These are phyloP conservation scores for Erebia epiphron DNA, from an alignment of 2,888 invertebrate species.

Conservation along the genomic window DNA sequence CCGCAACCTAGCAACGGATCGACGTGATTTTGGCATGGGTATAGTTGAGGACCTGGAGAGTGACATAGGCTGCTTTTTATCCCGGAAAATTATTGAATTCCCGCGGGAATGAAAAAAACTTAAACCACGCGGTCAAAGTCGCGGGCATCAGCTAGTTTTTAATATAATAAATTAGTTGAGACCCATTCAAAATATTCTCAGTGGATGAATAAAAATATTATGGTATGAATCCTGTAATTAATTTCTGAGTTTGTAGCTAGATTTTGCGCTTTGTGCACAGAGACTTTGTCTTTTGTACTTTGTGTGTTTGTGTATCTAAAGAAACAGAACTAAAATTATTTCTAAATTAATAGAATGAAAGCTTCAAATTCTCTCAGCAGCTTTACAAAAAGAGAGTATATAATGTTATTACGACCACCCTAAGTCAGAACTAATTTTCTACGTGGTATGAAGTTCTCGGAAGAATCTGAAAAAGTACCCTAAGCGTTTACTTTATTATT, in stretches of 20 bases:
- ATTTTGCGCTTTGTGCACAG: no score
- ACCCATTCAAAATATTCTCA: constrained; percentile 2
- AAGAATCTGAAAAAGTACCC: not conserved
- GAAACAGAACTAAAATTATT: no score
- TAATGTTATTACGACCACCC: not conserved
- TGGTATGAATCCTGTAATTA: not conserved
- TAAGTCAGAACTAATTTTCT: not conserved
- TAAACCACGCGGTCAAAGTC: no score
- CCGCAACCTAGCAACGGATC: no score
- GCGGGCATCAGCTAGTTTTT: no score
- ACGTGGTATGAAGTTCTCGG: not conserved
- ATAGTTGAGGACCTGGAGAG: no score
- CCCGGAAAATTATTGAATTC: no score
- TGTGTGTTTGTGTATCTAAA: no score
- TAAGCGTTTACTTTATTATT: not conserved
- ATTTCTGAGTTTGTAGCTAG: not conserved
- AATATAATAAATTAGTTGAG: constrained; percentile 19
- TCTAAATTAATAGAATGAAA: not conserved
- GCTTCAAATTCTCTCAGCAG: not conserved
- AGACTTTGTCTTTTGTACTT: no score
- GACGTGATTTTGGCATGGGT: no score
- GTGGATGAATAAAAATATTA: constrained; percentile 22
- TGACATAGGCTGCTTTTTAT: no score
- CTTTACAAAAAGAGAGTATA: not conserved
- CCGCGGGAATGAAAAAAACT: no score